Conservation (phyloP, 1,140 invertebrate genomes). For the Drosophila quadrilineata region DNA sequence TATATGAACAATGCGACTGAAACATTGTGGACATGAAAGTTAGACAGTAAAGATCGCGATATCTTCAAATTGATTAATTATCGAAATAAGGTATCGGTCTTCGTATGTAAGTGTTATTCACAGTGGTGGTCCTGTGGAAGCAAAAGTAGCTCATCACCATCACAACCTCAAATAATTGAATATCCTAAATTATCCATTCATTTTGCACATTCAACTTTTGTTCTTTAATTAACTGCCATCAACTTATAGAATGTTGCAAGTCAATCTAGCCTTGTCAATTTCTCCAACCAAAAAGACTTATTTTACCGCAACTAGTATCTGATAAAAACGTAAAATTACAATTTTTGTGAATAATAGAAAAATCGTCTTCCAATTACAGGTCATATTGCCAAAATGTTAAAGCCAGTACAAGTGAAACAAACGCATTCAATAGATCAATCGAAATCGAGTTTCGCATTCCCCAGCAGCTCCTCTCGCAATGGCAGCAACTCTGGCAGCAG, state of each 20-base stretch:
- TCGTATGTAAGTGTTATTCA: neutral
- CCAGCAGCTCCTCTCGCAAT: slow-evolving; percentile 47
- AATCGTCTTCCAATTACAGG: slow-evolving; percentile 45
- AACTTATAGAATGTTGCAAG: no score
- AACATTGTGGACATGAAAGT: no score
- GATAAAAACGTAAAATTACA: no score
- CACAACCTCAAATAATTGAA: no score
- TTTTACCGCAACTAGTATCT: neutral
- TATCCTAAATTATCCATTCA: no score
- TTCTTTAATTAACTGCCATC: no score
- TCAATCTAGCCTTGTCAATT: no score
- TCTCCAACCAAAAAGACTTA: no score
- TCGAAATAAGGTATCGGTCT: neutral
- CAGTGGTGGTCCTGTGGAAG: no score
- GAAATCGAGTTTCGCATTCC: slow-evolving; percentile 49
- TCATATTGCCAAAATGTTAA: slow-evolving; percentile 69
- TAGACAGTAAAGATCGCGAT: slow-evolving; percentile 12
- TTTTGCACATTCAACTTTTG: no score
- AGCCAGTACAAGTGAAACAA: slow-evolving; percentile 64
- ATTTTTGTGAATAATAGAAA: neutral
- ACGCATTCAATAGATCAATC: slow-evolving; percentile 46
- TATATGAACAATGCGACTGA: no score
- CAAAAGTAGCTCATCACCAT: no score
- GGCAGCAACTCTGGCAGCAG: slow-evolving; percentile 21
- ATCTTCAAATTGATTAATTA: neutral